phyloP scores from a whole-genome alignment of 2,113 vertebrate species.

The Camelus bactrianus region DNA sequence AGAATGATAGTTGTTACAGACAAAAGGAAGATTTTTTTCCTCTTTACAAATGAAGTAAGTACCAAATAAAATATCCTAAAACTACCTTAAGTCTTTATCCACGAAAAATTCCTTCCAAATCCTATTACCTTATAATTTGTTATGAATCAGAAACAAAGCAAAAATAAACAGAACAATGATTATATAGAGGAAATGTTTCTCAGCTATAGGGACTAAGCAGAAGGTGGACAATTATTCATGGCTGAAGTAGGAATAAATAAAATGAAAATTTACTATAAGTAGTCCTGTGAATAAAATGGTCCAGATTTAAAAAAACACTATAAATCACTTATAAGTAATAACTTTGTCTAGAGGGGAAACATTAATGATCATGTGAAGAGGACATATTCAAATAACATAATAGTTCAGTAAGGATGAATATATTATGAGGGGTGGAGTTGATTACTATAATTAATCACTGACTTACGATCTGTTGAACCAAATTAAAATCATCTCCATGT shows the following conservation, averaged over 20 bases:
- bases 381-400: background rate
- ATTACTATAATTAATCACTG: background rate
- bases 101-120: slow-evolving; percentile 15
- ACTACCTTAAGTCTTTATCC: background rate
- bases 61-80: slow-evolving; percentile 31
- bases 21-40: background rate
- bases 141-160: slow-evolving; percentile 16
- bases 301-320: background rate
- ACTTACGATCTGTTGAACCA: background rate
- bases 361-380: background rate
- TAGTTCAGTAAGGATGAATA: background rate
- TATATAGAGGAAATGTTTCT: background rate
- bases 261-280: background rate
- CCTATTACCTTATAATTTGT: background rate
- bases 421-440: background rate
- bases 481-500: background rate
- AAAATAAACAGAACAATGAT: background rate
- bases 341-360: background rate
- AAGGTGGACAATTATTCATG: background rate
- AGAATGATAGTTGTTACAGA: background rate
- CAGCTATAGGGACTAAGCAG: background rate
- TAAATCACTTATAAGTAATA: slow-evolving; percentile 7
- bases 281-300: background rate
- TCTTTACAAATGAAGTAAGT: background rate
- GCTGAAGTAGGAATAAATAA: background rate